phyloP scores from a whole-genome alignment of 2,113 vertebrate species.

The Synchiropus splendidus region DNA sequence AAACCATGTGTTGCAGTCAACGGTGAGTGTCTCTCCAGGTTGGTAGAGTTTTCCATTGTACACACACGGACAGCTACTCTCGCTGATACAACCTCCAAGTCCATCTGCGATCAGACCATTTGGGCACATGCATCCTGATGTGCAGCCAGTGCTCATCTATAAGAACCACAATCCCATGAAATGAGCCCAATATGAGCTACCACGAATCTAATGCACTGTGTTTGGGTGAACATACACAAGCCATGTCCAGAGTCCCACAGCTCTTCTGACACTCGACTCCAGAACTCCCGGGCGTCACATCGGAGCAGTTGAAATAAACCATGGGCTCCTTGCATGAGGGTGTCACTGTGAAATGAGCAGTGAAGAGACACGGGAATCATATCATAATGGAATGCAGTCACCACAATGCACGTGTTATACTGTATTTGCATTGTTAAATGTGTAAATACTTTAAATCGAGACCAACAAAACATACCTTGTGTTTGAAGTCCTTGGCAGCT shows the following conservation, averaged over 20 bases:
- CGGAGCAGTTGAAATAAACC: slow-evolving; percentile 76
- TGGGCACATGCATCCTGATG: slow-evolving; percentile 85
- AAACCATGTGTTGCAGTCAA: slow-evolving; percentile 89
- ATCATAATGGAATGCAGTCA: no score
- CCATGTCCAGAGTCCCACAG: slow-evolving; percentile 81
- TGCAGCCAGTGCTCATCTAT: slow-evolving; percentile 77
- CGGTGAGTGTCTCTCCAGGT: slow-evolving; percentile 72
- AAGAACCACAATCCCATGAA: neutral
- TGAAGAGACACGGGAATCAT: no score
- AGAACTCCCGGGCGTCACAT: slow-evolving; percentile 33
- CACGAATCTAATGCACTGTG: no score
- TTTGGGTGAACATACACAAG: slow-evolving; percentile 73
- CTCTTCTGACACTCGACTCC: slow-evolving; percentile 85
- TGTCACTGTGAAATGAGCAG: neutral
- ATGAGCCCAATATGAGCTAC: neutral
- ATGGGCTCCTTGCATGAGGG: slow-evolving; percentile 70
- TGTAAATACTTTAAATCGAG: no score
- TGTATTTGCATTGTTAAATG: no score
- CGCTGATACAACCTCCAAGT: slow-evolving; percentile 68
- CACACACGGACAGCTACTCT: slow-evolving; percentile 75
- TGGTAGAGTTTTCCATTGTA: slow-evolving; percentile 77
- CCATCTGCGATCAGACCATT: slow-evolving; percentile 72
- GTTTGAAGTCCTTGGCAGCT: slow-evolving; percentile 61
- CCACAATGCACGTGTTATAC: no score
- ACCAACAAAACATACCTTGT: slow-evolving; percentile 29